Conservation (phyloP, 2,113 vertebrate genomes). For the Campylomormyrus numenius region DNA sequence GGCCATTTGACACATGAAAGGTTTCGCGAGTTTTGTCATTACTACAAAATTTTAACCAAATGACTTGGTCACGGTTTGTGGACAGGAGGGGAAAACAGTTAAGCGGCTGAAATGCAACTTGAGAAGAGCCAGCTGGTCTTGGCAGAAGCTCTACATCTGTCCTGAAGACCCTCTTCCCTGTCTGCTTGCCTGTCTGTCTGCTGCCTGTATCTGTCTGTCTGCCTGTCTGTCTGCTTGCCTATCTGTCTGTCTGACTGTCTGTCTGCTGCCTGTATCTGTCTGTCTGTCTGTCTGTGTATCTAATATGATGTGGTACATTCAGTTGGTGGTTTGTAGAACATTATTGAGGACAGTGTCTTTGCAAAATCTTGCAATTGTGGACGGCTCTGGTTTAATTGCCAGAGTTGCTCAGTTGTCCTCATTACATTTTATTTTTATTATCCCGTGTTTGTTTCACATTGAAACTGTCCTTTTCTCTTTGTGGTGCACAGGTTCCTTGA, state of each 20-base stretch:
- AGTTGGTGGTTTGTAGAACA: not conserved
- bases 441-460: not conserved
- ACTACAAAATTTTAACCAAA: constrained; percentile 4
- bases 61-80: not conserved
- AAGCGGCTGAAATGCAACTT: not conserved
- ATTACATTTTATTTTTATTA: not conserved
- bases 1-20: constrained; percentile 6
- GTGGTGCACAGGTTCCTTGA: not conserved
- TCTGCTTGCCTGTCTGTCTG: not conserved
- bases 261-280: not conserved
- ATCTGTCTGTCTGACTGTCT: not conserved
- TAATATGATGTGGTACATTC: not conserved
- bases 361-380: not conserved
- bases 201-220: no score
- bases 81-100: not conserved
- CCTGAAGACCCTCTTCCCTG: not conserved
- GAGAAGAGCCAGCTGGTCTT: not conserved
- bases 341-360: not conserved
- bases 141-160: not conserved
- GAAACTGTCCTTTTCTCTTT: not conserved
- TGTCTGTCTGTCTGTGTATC: not conserved
- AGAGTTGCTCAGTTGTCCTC: not conserved
- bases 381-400: not conserved
- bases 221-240: not conserved
- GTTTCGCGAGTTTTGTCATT: not conserved